phyloP scores from a whole-genome alignment of 2,797 vertebrate genomes.

The Ceyx erithaca region DNA sequence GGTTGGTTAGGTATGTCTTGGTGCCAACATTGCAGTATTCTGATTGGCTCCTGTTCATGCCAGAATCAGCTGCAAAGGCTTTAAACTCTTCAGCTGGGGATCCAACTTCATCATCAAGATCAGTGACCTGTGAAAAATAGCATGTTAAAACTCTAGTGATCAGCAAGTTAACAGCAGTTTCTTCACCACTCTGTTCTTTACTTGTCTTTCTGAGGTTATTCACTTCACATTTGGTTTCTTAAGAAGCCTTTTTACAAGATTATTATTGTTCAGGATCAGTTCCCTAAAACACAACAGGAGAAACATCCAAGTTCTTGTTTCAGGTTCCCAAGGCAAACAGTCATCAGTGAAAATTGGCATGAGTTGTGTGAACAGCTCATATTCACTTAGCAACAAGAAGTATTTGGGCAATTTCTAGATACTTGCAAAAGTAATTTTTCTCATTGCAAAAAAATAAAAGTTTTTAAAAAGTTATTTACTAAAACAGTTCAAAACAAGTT shows the following conservation, averaged over 20 bases:
- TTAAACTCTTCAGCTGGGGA: slow-evolving; percentile 98
- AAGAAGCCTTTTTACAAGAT: background rate
- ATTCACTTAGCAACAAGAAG: background rate
- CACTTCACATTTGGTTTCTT: background rate
- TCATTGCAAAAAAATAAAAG: background rate
- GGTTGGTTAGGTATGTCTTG: slow-evolving; percentile 96
- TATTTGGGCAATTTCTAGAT: background rate
- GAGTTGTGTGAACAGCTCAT: background rate
- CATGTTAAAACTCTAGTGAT: background rate
- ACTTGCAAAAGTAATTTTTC: background rate
- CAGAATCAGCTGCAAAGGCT: slow-evolving; percentile 90
- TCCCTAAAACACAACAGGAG: background rate
- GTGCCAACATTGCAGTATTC: slow-evolving; percentile 97
- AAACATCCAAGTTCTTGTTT: background rate
- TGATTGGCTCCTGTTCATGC: slow-evolving; percentile 98
- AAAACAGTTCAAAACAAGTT: background rate
- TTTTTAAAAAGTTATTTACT: background rate
- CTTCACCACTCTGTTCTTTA: background rate
- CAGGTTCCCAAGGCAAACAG: background rate
- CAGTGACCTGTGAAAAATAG: slow-evolving; percentile 81
- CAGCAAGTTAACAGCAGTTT: background rate
- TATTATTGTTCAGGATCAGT: background rate
- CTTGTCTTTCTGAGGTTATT: background rate
- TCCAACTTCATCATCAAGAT: slow-evolving; percentile 93
- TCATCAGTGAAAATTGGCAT: background rate